These are phyloP conservation scores for Stichopus chloronotus DNA, from an alignment of 35 echinoderm and acorn worm species.

Conservation along the genomic window DNA sequence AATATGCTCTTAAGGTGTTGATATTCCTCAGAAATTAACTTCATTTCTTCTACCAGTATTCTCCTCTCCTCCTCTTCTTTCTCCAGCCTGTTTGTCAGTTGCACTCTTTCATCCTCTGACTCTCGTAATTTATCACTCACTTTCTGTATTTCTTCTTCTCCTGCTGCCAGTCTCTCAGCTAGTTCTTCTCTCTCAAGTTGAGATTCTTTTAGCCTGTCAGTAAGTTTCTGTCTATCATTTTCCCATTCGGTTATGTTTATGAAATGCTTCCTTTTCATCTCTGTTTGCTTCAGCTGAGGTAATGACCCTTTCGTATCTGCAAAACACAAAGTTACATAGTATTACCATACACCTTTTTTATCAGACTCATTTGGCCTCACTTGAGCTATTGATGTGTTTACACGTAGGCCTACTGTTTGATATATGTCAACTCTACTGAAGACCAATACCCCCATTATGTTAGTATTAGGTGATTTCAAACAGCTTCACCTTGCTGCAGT, in stretches of 20 bases:
- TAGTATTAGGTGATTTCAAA: too few relatives aligned
- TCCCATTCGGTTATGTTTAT: not conserved
- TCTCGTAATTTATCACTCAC: not conserved
- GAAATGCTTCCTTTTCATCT: not conserved
- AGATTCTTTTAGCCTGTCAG: not conserved
- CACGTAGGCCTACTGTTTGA: too few relatives aligned
- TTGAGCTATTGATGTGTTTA: too few relatives aligned
- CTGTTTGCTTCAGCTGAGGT: not conserved
- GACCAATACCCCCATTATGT: too few relatives aligned
- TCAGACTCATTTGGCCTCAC: too few relatives aligned
- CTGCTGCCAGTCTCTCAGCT: not conserved
- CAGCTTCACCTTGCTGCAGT: too few relatives aligned
- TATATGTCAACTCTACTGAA: too few relatives aligned
- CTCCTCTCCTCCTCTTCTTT: not conserved
- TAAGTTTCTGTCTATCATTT: not conserved
- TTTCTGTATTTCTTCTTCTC: not conserved
- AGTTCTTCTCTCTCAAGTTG: not conserved
- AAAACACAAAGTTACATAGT: too few relatives aligned
- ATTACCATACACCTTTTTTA: too few relatives aligned
- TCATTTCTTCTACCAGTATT: not conserved
- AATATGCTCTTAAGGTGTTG: too few relatives aligned
- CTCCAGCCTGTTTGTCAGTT: not conserved
- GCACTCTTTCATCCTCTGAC: not conserved
- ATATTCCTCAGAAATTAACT: too few relatives aligned
- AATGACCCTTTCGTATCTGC: too few relatives aligned